A percentile compares a stretch with the other conserved stretches of the same genome.
Conservation (phyloP, 2,113 vertebrate species). For the Psilopsiagon aymara region DNA sequence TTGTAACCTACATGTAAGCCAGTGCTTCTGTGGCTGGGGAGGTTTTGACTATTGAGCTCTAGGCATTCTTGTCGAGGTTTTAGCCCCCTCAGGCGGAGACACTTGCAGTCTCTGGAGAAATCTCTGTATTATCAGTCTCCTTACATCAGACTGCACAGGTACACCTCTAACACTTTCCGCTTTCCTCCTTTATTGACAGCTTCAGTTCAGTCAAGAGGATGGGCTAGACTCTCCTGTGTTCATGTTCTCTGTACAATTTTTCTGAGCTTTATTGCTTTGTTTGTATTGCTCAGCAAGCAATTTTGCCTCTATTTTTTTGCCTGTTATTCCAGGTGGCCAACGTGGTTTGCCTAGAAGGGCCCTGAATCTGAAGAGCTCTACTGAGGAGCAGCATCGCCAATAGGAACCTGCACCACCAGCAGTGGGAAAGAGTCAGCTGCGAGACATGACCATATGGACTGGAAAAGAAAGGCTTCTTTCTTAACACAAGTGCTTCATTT, state of each 20-base stretch:
- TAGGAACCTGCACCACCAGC: too few relatives aligned
- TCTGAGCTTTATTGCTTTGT: not conserved
- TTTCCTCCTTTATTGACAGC: not conserved
- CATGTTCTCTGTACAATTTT: not conserved
- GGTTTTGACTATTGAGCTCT: not conserved
- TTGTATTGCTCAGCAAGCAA: not conserved
- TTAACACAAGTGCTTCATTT: too few relatives aligned
- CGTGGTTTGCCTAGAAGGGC: not conserved
- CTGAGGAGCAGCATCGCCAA: rapidly evolving
- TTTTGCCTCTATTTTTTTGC: not conserved
- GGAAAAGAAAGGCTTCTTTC: not conserved
- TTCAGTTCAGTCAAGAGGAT: not conserved
- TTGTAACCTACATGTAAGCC: too few relatives aligned
- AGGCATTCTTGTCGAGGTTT: not conserved
- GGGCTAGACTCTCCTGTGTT: too few relatives aligned
- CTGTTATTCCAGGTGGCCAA: rapidly evolving
- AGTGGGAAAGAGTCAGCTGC: rapidly evolving
- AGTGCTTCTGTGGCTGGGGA: rapidly evolving
- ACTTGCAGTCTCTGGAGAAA: not conserved
- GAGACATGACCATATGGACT: rapidly evolving
- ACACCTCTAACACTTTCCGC: not conserved
- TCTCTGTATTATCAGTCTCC: not conserved
- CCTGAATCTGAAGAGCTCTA: not conserved
- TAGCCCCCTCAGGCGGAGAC: too few relatives aligned
- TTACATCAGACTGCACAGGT: not conserved